Conservation (phyloP, 1,140 invertebrate genomes). For the Neodiprion lecontei region DNA sequence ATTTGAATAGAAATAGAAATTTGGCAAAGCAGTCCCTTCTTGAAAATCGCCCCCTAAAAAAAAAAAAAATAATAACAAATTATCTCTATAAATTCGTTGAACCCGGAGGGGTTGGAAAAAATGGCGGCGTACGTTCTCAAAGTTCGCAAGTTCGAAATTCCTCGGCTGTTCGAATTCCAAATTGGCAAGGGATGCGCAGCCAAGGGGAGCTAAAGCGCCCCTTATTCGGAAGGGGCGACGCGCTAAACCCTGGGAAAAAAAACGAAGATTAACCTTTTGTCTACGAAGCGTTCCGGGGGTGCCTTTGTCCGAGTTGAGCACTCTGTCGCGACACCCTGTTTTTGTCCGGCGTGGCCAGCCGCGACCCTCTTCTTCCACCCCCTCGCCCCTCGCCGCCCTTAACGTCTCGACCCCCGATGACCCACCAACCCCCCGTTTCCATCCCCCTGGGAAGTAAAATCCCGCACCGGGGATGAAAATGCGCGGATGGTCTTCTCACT, state of each 20-base stretch:
- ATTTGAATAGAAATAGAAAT: too few relatives aligned
- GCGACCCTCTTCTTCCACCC: slow-evolving; percentile 22
- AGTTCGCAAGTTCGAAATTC: background rate
- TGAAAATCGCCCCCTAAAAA: too few relatives aligned
- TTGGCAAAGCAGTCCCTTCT: too few relatives aligned
- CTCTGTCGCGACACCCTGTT: slow-evolving; percentile 58
- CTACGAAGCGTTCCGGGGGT: slow-evolving; percentile 39
- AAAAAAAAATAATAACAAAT: too few relatives aligned
- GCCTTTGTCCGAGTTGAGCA: slow-evolving; percentile 55
- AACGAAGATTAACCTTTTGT: slow-evolving; percentile 60
- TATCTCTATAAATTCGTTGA: too few relatives aligned
- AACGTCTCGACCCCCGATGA: background rate
- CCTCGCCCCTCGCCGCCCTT: background rate
- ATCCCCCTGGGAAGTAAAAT: background rate
- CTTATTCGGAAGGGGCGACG: slow-evolving; percentile 27
- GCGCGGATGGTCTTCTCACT: background rate
- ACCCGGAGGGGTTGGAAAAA: too few relatives aligned
- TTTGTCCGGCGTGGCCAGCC: slow-evolving; percentile 40
- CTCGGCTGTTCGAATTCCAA: background rate
- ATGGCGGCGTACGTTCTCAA: too few relatives aligned
- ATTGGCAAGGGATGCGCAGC: background rate
- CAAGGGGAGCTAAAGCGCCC: slow-evolving; percentile 20
- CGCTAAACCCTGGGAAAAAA: slow-evolving; percentile 49
- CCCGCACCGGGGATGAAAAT: background rate
- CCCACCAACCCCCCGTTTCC: background rate